Base-by-base conservation (phyloP, 1,140 invertebrate genomes). In the Drosophila pectinifera region DNA sequence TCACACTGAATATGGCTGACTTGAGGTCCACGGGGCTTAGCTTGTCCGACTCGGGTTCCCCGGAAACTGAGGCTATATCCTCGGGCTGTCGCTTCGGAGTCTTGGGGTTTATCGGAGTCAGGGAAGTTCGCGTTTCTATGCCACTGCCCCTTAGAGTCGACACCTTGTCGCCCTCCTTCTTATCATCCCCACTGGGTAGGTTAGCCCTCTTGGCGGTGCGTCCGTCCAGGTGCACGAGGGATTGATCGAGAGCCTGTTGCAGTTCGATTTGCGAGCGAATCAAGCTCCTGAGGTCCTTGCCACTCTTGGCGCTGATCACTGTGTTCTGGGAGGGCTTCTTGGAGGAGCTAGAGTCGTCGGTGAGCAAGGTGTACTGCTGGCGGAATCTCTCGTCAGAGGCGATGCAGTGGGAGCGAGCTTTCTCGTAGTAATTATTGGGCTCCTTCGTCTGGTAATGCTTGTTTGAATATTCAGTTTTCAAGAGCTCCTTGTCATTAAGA, bases 261-360 rank as follows among this genome's bases (percentile, higher is more conserved):
- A 83, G 7, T 4, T 82, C 43, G 3, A 89, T 80, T 42, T 91
- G 81, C 0, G 81, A 83, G 2, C 55, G 62, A 1, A 91, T 82
- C 14, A 74, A 36, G 3, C 53, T 41, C 10, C 78, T 80, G 20
- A 91, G 59, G 8, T 86, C 59, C 3, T 73, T 58, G 8, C 70
- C 85, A 38, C 81, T 89, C 11, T 78, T 85, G 1, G 55, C 43
- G 14, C 88, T 83, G 5, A 91, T 81, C 2, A 85, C 61, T 0
- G 80, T 89, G 14, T 51, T 46, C 1, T 24, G n/a, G 0, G 78
- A 76, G 4, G 5, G 18, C 6, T 36, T 48, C 14, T 36, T 55
- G 5, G 53, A 67, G 0, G 22, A 10, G 8, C n/a, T 3, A 0
- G 38, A 61, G 0, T 43, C 26, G 0, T 67, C 41, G 5, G 46